These are phyloP conservation scores for Ancistrus triradiatus DNA, from an alignment of 2,113 vertebrate genomes.

Conservation along the genomic window DNA sequence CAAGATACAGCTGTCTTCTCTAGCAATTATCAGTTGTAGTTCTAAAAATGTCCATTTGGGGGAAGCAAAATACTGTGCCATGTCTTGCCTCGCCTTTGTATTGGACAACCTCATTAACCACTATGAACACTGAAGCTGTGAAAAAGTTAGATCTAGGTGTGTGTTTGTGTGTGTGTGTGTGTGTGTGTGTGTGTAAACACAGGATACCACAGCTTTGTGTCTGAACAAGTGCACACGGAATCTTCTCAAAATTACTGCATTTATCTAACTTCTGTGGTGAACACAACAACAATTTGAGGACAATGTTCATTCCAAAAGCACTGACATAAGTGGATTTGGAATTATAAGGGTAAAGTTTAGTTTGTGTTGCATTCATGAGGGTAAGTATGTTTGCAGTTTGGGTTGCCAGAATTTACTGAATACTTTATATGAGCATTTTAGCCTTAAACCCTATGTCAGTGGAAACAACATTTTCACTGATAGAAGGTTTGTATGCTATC, in stretches of 20 bases:
- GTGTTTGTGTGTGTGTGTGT: too few relatives aligned
- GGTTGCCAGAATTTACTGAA: too few relatives aligned
- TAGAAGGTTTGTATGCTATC: too few relatives aligned
- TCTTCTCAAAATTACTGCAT: neutral
- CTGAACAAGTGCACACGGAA: conserved; percentile 7
- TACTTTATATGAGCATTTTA: too few relatives aligned
- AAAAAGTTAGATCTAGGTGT: neutral
- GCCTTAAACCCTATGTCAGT: too few relatives aligned
- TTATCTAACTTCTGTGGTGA: too few relatives aligned
- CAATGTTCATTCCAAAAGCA: conserved; percentile 3
- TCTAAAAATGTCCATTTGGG: conserved; percentile 56
- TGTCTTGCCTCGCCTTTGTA: conserved; percentile 19
- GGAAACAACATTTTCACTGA: too few relatives aligned
- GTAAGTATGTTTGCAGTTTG: too few relatives aligned
- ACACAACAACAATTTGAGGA: too few relatives aligned
- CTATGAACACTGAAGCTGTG: neutral
- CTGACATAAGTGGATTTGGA: conserved; percentile 23
- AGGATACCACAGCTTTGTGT: conserved; percentile 51
- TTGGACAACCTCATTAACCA: neutral
- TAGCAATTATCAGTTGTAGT: neutral
- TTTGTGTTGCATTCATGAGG: too few relatives aligned
- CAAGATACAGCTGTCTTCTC: conserved; percentile 5
- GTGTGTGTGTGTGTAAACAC: neutral
- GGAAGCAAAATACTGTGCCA: conserved; percentile 52
- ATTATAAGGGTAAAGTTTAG: conserved; percentile 28